Conservation (phyloP, 2,888 invertebrate genomes). For the Ophion slaviceki region DNA sequence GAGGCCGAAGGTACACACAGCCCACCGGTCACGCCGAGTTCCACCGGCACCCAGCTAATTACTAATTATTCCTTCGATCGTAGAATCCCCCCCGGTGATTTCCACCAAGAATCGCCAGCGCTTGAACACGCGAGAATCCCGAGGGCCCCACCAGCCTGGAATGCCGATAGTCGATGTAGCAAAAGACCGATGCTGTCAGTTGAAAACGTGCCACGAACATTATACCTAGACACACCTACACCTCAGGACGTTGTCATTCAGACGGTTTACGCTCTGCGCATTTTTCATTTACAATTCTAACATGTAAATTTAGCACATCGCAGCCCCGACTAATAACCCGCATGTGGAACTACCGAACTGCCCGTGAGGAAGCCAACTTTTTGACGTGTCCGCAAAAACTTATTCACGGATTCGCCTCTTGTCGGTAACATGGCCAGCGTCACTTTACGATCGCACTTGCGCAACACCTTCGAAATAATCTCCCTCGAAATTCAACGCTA, state of each 20-base stretch:
- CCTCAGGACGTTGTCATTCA: background rate
- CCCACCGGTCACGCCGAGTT: conserved; percentile 58
- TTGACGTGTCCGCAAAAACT: background rate
- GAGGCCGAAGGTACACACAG: conserved; percentile 48
- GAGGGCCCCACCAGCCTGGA: conserved; percentile 13
- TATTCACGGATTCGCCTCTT: too few species aligned
- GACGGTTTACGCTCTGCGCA: background rate
- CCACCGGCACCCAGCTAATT: conserved; percentile 60
- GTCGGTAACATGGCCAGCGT: background rate
- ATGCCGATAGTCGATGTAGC: conserved; percentile 35
- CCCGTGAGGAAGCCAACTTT: background rate
- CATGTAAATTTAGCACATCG: background rate
- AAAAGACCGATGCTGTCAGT: conserved; percentile 6
- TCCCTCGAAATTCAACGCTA: conserved; percentile 14
- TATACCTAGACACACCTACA: conserved; percentile 10
- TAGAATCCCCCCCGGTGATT: conserved; percentile 47
- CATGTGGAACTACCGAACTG: background rate
- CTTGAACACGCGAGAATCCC: conserved; percentile 46
- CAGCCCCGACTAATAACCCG: background rate
- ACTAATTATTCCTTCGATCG: conserved; percentile 64
- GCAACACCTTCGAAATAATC: conserved; percentile 21
- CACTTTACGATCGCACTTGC: conserved; percentile 1
- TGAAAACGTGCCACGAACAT: conserved; percentile 34
- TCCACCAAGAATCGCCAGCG: conserved; percentile 41
- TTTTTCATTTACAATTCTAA: background rate